Base-by-base conservation (phyloP, 1,140 invertebrate species). In the Cherax quadricarinatus region DNA sequence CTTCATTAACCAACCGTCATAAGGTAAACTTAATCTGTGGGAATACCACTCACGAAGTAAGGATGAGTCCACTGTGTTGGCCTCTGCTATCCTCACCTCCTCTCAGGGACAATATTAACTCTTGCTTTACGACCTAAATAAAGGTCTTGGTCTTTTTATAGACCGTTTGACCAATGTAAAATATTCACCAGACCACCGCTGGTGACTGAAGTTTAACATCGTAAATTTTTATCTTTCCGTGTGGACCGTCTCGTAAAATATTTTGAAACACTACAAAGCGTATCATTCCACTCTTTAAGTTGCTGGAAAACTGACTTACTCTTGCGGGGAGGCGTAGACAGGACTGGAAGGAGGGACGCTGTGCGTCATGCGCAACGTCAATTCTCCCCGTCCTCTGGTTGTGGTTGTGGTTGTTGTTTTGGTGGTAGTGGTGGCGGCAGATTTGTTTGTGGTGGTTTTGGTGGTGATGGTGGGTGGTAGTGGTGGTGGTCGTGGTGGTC, bases 161-260 rank as follows among this genome's bases (percentile, higher is more conserved):
- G 70, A 10, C 21, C 70, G n/a, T 9, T 70, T 75, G 70, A 75
- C 70, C 24, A 75, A 75, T 21, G 70, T 75, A 30, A 75, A 75
- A 75, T 75, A 75, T 30, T 75, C 70, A 12, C 70, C 70, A 12
- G n/a, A 75, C 70, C 24, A 30, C 12, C 70, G 70, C 24, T 1
- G 7, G 6, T 24, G 70, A 75, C 0, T 75, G 70, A 75, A 7
- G 9, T 75, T 30, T 75, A n/a, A 6, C n/a, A 21, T 75, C 70
- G n/a, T 75, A 75, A 75, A 75, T 75, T 75, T 75, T 75, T 75
- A 30, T 24, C 21, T 75, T 24, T 75, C 24, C 70, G 24, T 75
- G 24, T 30, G 70, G n/a, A n/a, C 5, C 70, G 21, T 75, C 70
- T 75, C 24, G 12, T 75, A 30, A 75, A 75, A 75, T 30, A 30